phyloP scores from a whole-genome alignment of 2,888 invertebrate genomes.

The Troilus luridus region DNA sequence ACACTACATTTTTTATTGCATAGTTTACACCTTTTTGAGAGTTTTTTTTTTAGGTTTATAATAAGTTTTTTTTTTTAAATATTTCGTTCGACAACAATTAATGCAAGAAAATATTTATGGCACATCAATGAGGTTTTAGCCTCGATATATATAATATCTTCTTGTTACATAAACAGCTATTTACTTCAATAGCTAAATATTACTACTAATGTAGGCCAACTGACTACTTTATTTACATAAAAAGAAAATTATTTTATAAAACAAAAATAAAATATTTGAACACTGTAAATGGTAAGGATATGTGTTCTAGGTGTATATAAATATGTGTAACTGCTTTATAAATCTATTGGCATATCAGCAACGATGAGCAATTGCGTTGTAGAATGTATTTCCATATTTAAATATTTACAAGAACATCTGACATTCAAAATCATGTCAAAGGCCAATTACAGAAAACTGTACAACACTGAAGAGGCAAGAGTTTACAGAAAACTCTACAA shows the following conservation, averaged over 20 bases:
- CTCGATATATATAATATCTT: slow-evolving; percentile 39
- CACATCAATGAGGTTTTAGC: slow-evolving; percentile 46
- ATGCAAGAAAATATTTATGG: slow-evolving; percentile 51
- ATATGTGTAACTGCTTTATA: not conserved
- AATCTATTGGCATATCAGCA: slow-evolving; percentile 14
- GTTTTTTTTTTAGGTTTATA: slow-evolving; percentile 9
- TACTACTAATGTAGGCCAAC: slow-evolving; percentile 61
- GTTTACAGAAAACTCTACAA: not conserved
- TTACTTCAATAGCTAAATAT: slow-evolving; percentile 32
- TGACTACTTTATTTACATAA: slow-evolving; percentile 61
- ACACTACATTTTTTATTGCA: slow-evolving; percentile 58
- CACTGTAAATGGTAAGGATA: slow-evolving; percentile 48
- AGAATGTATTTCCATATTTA: not conserved
- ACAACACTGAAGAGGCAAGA: not conserved
- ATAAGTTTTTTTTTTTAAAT: not conserved
- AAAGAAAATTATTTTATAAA: slow-evolving; percentile 3
- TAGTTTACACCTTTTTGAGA: slow-evolving; percentile 59
- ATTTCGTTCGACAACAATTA: slow-evolving; percentile 5
- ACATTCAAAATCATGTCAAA: not conserved
- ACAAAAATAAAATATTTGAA: slow-evolving; percentile 12
- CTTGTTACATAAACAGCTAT: not conserved
- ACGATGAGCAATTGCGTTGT: slow-evolving; percentile 13
- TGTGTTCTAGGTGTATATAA: slow-evolving; percentile 36
- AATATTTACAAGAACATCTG: slow-evolving; percentile 26
- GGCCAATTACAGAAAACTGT: not conserved